These are phyloP conservation scores for Melanerpes aurifrons DNA, from an alignment of 2,113 vertebrate species.

Conservation along the genomic window DNA sequence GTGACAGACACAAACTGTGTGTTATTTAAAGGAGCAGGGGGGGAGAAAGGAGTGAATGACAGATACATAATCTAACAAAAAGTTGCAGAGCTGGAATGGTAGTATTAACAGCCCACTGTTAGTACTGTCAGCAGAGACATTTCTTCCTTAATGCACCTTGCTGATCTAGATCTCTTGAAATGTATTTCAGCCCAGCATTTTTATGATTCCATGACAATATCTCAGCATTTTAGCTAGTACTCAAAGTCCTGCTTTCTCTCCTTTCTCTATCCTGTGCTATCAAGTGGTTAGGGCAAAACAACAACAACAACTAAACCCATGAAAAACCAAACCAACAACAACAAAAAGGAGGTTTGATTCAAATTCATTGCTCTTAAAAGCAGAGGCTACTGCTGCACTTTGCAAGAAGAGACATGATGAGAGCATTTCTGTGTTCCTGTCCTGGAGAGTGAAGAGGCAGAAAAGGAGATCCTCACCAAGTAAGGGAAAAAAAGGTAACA, in stretches of 20 bases:
- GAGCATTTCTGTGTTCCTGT: not conserved
- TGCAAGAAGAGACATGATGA: not conserved
- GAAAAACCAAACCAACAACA: too few relatives aligned
- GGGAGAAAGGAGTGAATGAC: not conserved
- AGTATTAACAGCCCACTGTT: not conserved
- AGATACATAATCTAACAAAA: not conserved
- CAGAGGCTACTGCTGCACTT: not conserved
- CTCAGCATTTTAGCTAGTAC: not conserved
- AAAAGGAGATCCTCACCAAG: not conserved
- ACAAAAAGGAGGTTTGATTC: not conserved
- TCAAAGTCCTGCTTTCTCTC: not conserved
- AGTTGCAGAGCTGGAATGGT: not conserved
- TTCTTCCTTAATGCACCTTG: not conserved
- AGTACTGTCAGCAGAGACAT: not conserved
- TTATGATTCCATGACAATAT: not conserved
- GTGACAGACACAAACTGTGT: not conserved
- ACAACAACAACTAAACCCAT: not conserved
- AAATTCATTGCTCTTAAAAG: not conserved
- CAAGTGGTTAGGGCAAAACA: not conserved
- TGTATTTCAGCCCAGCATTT: not conserved
- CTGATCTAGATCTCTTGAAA: not conserved
- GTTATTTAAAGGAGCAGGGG: not conserved
- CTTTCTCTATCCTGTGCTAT: not conserved
- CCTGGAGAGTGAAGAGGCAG: not conserved
- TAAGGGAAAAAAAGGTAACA: not conserved